These are phyloP conservation scores for Hetaerina americana DNA, from an alignment of 1,140 invertebrate species.

Conservation along the genomic window DNA sequence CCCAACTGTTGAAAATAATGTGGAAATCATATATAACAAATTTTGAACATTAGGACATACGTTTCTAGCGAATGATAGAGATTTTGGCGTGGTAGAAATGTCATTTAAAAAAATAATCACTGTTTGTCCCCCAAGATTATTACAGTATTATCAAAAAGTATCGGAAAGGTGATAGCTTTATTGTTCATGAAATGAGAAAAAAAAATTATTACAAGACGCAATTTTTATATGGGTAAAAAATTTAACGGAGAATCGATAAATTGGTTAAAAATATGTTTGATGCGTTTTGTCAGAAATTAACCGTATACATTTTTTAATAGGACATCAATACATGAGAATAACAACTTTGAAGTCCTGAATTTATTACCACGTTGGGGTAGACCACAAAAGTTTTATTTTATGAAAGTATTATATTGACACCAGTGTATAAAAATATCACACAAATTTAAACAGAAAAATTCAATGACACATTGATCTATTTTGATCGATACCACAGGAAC, in stretches of 20 bases:
- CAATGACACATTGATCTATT: not conserved
- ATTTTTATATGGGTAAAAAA: not conserved
- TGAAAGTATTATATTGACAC: no score
- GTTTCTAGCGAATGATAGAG: constrained; percentile 12
- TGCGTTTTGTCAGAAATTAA: not conserved
- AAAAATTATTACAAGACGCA: not conserved
- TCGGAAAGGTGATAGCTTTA: not conserved
- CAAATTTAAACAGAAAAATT: not conserved
- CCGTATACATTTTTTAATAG: not conserved
- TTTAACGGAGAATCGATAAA: not conserved
- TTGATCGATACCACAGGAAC: not conserved
- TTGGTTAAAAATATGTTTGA: not conserved
- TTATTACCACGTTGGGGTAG: not conserved
- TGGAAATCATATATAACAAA: constrained; percentile 17
- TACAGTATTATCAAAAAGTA: not conserved
- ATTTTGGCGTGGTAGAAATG: constrained; percentile 13
- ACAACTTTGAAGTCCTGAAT: not conserved
- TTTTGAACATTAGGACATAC: constrained; percentile 17
- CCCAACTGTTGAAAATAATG: constrained; percentile 10
- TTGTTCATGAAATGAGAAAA: not conserved
- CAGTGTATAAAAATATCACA: not conserved
- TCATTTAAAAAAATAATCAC: not conserved
- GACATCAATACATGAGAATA: not conserved
- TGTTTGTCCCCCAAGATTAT: not conserved
- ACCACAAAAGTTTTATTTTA: no score